Conservation (phyloP, 1,140 invertebrate species). For the Berghia stephanieae region DNA sequence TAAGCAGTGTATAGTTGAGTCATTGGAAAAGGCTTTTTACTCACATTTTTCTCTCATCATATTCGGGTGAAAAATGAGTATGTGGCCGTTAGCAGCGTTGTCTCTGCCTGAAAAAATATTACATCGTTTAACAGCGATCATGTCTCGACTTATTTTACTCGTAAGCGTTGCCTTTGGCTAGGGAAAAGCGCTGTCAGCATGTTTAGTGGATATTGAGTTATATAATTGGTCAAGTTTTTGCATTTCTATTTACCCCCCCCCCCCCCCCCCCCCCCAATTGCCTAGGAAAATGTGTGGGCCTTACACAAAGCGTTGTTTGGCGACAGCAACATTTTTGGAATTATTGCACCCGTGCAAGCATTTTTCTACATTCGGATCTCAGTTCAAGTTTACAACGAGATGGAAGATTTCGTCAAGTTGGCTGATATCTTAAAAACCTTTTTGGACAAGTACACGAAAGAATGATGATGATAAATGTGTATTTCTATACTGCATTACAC, state of each 20-base stretch:
- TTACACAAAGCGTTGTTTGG: constrained; percentile 28
- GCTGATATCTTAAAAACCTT: too few relatives aligned
- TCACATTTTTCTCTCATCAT: too few relatives aligned
- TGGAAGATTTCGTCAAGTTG: constrained; percentile 42
- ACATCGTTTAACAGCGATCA: too few relatives aligned
- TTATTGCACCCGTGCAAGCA: constrained; percentile 26
- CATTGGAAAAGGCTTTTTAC: too few relatives aligned
- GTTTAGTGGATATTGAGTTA: neutral
- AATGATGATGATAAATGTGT: too few relatives aligned
- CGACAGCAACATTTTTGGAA: constrained; percentile 25
- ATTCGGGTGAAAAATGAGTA: too few relatives aligned
- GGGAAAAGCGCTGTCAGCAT: neutral
- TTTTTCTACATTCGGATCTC: constrained; percentile 34
- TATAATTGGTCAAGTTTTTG: neutral
- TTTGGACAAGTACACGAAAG: too few relatives aligned
- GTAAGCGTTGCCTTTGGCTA: neutral
- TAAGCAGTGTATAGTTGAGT: too few relatives aligned
- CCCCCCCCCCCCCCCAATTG: neutral
- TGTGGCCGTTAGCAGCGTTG: too few relatives aligned
- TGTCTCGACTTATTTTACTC: too few relatives aligned
- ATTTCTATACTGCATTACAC: too few relatives aligned
- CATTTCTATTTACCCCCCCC: neutral
- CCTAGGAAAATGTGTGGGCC: neutral
- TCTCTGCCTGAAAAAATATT: too few relatives aligned
- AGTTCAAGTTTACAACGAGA: constrained; percentile 38